phyloP scores from a whole-genome alignment of 2,113 vertebrate genomes.

The Lycocorax pyrrhopterus region DNA sequence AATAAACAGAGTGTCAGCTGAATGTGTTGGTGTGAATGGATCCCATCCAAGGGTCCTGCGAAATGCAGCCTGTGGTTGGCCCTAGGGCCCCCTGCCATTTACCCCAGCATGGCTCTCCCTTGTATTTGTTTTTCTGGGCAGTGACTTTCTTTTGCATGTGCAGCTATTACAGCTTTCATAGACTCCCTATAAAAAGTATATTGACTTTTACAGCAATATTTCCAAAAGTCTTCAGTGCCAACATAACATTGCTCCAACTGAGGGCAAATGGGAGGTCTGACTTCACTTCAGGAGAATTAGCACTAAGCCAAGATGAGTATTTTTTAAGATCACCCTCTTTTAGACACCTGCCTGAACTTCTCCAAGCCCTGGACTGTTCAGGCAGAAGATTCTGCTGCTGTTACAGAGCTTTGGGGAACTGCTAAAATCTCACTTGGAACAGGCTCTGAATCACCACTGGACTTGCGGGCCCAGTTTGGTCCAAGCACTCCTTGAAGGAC shows the following conservation, averaged over 20 bases:
- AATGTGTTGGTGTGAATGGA: conserved; percentile 4
- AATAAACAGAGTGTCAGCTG: conserved; percentile 28
- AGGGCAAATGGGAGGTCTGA: conserved; percentile 43
- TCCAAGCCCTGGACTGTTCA: not conserved
- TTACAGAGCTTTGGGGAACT: not conserved
- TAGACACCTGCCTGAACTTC: conserved; percentile 15
- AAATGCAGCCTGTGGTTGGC: not conserved
- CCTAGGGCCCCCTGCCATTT: not conserved
- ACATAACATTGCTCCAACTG: not conserved
- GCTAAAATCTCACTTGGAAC: not conserved
- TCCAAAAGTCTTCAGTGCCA: conserved; percentile 29
- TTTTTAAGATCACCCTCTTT: not conserved
- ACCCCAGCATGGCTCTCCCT: conserved; percentile 1
- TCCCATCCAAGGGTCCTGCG: not conserved
- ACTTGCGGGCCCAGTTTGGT: not conserved
- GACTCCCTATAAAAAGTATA: conserved; percentile 25
- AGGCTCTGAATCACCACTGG: not conserved
- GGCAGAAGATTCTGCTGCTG: not conserved
- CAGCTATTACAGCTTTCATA: conserved; percentile 20
- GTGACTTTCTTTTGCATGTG: not conserved
- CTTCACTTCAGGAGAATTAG: conserved; percentile 37
- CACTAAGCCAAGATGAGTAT: not conserved
- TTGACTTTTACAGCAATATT: conserved; percentile 40
- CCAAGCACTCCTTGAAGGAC: conserved; percentile 4
- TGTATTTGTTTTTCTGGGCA: conserved; percentile 56